A percentile compares a stretch with the other conserved stretches of the same genome.
phyloP scores from a whole-genome alignment of 2,888 invertebrate genomes.

The Hypomecis atomaria region DNA sequence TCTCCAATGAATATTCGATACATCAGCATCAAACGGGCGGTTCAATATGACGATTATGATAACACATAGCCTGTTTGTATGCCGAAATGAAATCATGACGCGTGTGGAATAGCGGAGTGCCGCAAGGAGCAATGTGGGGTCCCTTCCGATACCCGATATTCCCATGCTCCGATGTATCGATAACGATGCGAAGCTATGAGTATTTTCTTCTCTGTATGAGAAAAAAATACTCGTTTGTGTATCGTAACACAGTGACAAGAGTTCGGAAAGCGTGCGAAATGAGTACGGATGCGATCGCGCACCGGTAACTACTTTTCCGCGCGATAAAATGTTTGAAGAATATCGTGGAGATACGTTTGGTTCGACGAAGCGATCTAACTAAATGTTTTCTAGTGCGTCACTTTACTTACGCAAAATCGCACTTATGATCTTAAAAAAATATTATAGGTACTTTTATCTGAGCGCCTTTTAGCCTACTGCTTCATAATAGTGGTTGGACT shows the following conservation, averaged over 20 bases:
- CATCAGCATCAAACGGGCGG: constrained; percentile 38
- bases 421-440: background rate
- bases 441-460: background rate
- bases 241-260: constrained; percentile 50
- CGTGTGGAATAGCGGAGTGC: constrained; percentile 37
- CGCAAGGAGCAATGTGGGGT: constrained; percentile 43
- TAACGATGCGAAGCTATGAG: constrained; percentile 67
- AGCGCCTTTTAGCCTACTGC: no score
- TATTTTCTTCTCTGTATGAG: constrained; percentile 48
- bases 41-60: constrained; percentile 49
- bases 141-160: constrained; percentile 51
- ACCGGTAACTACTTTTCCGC: constrained; percentile 83
- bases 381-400: constrained; percentile 18
- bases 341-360: constrained; percentile 50
- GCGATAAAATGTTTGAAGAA: constrained; percentile 71
- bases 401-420: background rate
- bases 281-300: constrained; percentile 73
- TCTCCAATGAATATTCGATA: constrained; percentile 35
- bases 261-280: constrained; percentile 63
- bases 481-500: no score
- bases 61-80: constrained; percentile 51
- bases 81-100: constrained; percentile 42
- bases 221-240: constrained; percentile 47
- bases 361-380: constrained; percentile 24
- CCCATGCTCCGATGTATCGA: constrained; percentile 65